These are phyloP conservation scores for Psammodynastes pulverulentus DNA, from an alignment of 2,113 vertebrate species.

Conservation along the genomic window DNA sequence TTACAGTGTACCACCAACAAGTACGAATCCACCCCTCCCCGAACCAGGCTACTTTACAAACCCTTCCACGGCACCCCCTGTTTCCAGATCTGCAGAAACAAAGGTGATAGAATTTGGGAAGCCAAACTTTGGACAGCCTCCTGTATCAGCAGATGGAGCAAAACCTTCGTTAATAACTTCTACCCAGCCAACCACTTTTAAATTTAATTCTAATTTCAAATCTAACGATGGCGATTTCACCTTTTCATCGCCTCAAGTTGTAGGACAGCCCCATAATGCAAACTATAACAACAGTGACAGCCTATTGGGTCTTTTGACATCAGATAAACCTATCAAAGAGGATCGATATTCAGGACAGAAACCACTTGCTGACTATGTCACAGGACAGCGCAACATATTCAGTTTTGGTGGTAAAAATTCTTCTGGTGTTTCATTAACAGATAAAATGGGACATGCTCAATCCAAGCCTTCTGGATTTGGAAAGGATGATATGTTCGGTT, in stretches of 20 bases:
- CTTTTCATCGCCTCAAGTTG: constrained; percentile 80
- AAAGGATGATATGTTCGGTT: constrained; percentile 72
- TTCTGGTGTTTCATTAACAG: constrained; percentile 71
- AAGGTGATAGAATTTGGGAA: constrained; percentile 83
- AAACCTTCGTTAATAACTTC: constrained; percentile 72
- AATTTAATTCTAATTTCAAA: constrained; percentile 97
- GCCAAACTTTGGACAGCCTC: constrained; percentile 78
- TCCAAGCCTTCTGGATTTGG: constrained; percentile 71
- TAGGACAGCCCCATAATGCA: constrained; percentile 51
- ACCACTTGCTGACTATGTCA: constrained; percentile 57
- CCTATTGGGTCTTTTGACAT: constrained; percentile 86
- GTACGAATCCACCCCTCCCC: constrained; percentile 86
- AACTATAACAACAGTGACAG: constrained; percentile 80
- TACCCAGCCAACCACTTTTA: constrained; percentile 80
- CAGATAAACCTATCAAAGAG: constrained; percentile 80
- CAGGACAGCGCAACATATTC: constrained; percentile 73
- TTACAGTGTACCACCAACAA: constrained; percentile 81
- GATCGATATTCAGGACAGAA: constrained; percentile 73
- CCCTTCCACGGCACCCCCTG: constrained; percentile 70
- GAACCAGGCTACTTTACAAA: constrained; percentile 97
- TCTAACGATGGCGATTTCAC: constrained; percentile 96
- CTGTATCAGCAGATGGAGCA: constrained; percentile 73
- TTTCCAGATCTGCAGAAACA: constrained; percentile 76
- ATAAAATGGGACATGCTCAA: constrained; percentile 62
- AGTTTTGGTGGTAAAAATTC: constrained; percentile 78